phyloP scores from a whole-genome alignment of 2,888 invertebrate genomes.

The Limulus polyphemus region DNA sequence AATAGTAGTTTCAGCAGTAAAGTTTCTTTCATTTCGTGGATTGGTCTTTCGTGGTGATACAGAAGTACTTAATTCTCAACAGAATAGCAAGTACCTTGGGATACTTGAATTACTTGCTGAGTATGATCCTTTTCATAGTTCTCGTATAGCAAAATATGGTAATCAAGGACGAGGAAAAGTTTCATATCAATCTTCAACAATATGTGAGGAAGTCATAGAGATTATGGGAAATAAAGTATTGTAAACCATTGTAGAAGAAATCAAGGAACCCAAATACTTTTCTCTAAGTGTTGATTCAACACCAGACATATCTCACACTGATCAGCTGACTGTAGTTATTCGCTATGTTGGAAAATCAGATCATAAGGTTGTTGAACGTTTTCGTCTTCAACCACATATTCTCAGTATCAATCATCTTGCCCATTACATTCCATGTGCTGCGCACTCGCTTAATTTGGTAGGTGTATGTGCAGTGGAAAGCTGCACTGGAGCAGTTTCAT shows the following conservation, averaged over 20 bases:
- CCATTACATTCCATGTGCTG: slow-evolving; percentile 1
- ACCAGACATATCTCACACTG: slow-evolving; percentile 20
- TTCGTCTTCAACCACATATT: not conserved
- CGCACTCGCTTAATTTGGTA: not conserved
- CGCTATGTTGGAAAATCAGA: slow-evolving; percentile 2
- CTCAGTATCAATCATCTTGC: not conserved
- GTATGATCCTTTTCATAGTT: slow-evolving; percentile 30
- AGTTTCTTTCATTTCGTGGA: slow-evolving; percentile 26
- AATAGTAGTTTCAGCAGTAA: slow-evolving; percentile 2
- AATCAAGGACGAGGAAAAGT: slow-evolving; percentile 29
- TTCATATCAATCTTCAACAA: slow-evolving; percentile 30
- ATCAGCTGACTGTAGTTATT: slow-evolving; percentile 17
- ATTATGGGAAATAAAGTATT: not conserved
- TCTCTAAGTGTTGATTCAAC: slow-evolving; percentile 18
- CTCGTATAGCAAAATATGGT: slow-evolving; percentile 28
- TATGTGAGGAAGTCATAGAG: slow-evolving; percentile 30
- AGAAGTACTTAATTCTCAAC: slow-evolving; percentile 27
- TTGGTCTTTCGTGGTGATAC: slow-evolving; percentile 29
- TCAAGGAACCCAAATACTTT: not conserved
- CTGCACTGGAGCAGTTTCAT: not conserved
- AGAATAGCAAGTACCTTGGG: slow-evolving; percentile 32
- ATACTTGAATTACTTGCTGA: slow-evolving; percentile 30
- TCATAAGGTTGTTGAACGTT: not conserved
- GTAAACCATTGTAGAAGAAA: not conserved
- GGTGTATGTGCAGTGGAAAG: not conserved